Evolutionary conservation across 2,888 invertebrate species (phyloP), one percentile per base, ranked within the genome.

Genomic region (Drosophila meridiana): DNA sequence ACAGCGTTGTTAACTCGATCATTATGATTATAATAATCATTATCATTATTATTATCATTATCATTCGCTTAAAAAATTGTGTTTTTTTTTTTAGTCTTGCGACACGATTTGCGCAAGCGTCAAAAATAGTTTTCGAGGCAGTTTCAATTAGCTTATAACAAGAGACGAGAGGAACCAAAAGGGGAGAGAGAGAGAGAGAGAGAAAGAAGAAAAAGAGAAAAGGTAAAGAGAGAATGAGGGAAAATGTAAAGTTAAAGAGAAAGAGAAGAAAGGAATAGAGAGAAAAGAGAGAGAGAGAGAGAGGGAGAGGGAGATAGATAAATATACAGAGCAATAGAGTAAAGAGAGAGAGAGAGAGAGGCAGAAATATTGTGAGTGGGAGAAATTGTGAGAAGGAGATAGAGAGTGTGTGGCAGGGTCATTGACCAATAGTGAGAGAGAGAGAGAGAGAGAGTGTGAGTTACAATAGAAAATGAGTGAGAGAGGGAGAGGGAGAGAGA

Each of bases 21-120:
- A 64, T 52, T 42, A 48, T 65, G 45, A 68, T 50, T 68, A 60
- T 43, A 50, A 36, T 47, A 68, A 64, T 58, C 53, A 61, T 60
- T 45, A 45, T 40, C 52, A 63, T 56, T 67, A 59, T 36, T 20
- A 20, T 20, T 36, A 36, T 9, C 57, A 48, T 52, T 72, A 58
- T 53, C 53, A 61, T 60, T 40, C 63, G 58, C 45, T 42, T 66
- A 60, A 52, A 6, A 36, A 30, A 48, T 38, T 38, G 48, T 61
- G 38, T 65, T 50, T 45, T 11, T n/a, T 53, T 28, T 11, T 55
- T n/a, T 9, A 28, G n/a, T 80, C 11, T 86, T 79, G 80, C 80
- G 67, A 75, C 73, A 71, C 56, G 47, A 58, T 80, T 84, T 76
- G 65, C 73, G 73, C 65, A 84, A 87, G 63, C 65, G 45, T 43